Evolutionary conservation across 2,888 invertebrate genomes (phyloP).

Genomic region (Cephonodes hylas): DNA sequence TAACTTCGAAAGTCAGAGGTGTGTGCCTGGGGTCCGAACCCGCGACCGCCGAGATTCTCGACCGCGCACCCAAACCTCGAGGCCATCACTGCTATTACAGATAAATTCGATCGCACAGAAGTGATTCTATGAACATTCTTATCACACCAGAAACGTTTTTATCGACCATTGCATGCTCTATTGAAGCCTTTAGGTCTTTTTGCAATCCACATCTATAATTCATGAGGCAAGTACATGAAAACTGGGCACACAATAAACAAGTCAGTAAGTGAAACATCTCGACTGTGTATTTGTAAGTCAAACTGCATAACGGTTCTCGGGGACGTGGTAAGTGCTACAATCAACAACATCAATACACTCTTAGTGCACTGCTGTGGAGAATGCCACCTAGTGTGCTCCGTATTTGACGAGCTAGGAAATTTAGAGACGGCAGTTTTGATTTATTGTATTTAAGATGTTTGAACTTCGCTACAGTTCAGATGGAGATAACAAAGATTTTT

Average conservation of each 20-base stretch:
- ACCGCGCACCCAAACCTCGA: no score
- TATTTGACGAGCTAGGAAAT: conserved; percentile 11
- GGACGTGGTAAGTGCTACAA: conserved; percentile 65
- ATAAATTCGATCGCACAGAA: background rate
- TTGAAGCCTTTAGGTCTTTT: background rate
- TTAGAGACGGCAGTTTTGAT: background rate
- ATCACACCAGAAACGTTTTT: background rate
- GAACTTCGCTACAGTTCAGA: no score
- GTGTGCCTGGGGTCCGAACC: no score
- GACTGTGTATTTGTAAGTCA: conserved; percentile 64
- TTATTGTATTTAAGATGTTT: background rate
- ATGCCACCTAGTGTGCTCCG: conserved; percentile 62
- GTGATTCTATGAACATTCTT: background rate
- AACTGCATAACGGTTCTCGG: conserved; percentile 62
- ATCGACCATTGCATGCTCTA: background rate
- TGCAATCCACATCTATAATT: conserved; percentile 2
- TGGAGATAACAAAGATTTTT: no score
- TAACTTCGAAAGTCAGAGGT: no score
- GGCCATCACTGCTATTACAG: no score
- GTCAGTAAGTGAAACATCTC: conserved; percentile 62
- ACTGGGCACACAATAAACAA: conserved; percentile 20
- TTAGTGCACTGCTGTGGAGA: conserved; percentile 50
- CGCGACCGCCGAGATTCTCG: no score
- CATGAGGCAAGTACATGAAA: conserved; percentile 5
- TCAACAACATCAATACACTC: conserved; percentile 71